phyloP scores from a whole-genome alignment of 2,888 invertebrate genomes.

The Gastrophysa polygoni region DNA sequence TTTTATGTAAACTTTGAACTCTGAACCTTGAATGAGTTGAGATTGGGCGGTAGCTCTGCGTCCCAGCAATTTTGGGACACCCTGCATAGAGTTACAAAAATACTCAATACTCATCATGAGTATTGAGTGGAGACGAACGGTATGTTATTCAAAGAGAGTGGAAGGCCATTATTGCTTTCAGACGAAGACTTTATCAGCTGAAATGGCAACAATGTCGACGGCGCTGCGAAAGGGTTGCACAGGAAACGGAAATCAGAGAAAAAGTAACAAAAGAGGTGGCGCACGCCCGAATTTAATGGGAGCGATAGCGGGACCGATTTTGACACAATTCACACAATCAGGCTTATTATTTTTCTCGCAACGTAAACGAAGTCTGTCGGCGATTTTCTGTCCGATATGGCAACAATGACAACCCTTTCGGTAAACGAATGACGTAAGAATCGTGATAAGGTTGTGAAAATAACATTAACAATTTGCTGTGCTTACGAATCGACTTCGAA shows the following conservation, averaged over 20 bases:
- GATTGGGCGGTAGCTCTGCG: no score
- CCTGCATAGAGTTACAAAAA: no score
- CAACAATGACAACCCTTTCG: conserved; percentile 13
- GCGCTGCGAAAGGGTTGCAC: conserved; percentile 54
- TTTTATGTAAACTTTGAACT: no score
- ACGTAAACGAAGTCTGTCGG: conserved; percentile 17
- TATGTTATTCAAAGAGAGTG: background rate
- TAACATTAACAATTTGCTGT: background rate
- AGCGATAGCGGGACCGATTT: conserved; percentile 54
- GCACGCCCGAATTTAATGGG: conserved; percentile 49
- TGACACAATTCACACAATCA: conserved; percentile 53
- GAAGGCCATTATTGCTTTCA: conserved; percentile 43
- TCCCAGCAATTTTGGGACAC: no score
- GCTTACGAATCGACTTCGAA: no score
- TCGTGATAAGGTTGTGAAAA: background rate
- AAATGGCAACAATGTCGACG: conserved; percentile 51
- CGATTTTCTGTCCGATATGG: background rate
- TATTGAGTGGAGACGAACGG: no score
- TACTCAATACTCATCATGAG: no score
- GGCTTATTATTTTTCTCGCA: conserved; percentile 42
- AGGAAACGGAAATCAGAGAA: conserved; percentile 55
- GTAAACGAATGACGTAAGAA: conserved; percentile 16
- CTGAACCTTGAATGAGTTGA: no score
- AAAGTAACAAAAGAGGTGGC: conserved; percentile 49
- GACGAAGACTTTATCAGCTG: conserved; percentile 49